Evolutionary conservation across 2,888 invertebrate genomes (phyloP), one percentile per base, ranked within the genome.

Genomic region (Chymomyza procnemis): DNA sequence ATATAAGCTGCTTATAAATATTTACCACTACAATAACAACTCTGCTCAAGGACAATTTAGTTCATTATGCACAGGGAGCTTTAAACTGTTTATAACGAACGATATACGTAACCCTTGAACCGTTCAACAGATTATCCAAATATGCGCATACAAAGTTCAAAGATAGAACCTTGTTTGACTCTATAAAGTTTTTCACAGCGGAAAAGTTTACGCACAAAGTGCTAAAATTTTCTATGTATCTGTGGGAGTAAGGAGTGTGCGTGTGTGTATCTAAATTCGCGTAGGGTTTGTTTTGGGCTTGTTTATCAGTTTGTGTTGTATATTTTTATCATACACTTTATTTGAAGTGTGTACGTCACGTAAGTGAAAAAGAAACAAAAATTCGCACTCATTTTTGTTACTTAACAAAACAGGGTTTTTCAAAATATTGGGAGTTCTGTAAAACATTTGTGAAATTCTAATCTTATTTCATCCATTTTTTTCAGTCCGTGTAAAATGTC

Each of bases 221-320:
- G 34, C 12, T 12, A 41, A 12, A 12, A 12, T 41, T 41, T 41
- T 12, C 34, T 0, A 9, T 41, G 34, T 56, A 22, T 48, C 50
- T 50, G 4, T 62, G 62, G 60, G 58, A 64, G 66, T 78, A 69
- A 70, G 50, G 57, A 30, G 58, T 56, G 26, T 48, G 55, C 50
- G 5, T 62, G 62, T 62, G 58, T 66, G 66, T 79, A 69, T 71
- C 74, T 72, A 70, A n/a, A n/a, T n/a, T n/a, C n/a, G n/a, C n/a
- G n/a, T 74, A 34, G 4, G 34, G 62, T 65, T 68, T 58, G 21
- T 58, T 59, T 61, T 68, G 60, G 73, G 46, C 54, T 54, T 61
- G 54, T 19, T 52, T 79, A 66, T 71, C 65, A 67, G 64, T 59
- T 72, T 72, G 60, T 16, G 65, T 71, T 71, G 61, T 66, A 68